A percentile compares a stretch with the other conserved stretches of the same genome.
Conservation (phyloP, 1,140 invertebrate genomes). For the Neodiprion fabricii region DNA sequence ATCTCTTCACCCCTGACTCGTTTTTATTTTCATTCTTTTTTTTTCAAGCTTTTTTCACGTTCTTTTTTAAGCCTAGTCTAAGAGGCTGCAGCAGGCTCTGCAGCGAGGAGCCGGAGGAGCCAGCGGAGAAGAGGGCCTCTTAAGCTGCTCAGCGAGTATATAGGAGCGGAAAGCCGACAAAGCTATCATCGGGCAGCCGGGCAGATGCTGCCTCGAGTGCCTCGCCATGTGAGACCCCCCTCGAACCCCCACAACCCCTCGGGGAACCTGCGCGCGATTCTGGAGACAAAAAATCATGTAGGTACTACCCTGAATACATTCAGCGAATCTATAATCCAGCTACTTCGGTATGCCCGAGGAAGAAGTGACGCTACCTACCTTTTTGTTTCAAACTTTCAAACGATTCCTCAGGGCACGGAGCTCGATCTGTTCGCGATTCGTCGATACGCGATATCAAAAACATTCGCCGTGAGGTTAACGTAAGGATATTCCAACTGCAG, state of each 20-base stretch:
- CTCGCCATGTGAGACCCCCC: slow-evolving; percentile 7
- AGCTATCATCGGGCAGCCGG: slow-evolving; percentile 31
- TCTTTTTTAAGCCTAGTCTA: not conserved
- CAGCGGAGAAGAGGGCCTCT: slow-evolving; percentile 26
- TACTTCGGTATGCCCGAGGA: too few relatives aligned
- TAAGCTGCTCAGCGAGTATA: slow-evolving; percentile 25
- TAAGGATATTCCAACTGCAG: too few relatives aligned
- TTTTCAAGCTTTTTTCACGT: not conserved
- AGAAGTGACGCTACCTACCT: too few relatives aligned
- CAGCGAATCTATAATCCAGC: too few relatives aligned
- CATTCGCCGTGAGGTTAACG: too few relatives aligned
- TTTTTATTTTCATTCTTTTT: not conserved
- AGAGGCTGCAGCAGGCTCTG: not conserved
- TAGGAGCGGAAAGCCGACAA: slow-evolving; percentile 30
- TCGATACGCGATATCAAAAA: too few relatives aligned
- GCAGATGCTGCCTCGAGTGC: slow-evolving; percentile 25
- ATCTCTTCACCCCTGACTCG: too few relatives aligned
- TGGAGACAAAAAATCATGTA: not conserved
- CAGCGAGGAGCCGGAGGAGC: not conserved
- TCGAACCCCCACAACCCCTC: not conserved
- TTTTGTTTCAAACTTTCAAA: too few relatives aligned
- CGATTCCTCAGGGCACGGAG: too few relatives aligned
- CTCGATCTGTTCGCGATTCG: too few relatives aligned
- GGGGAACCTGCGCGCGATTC: not conserved
- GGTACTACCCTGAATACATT: too few relatives aligned